Evolutionary conservation across 2,113 vertebrate species (phyloP), one percentile per base, ranked within the genome.

Genomic region (Podarcis muralis): DNA sequence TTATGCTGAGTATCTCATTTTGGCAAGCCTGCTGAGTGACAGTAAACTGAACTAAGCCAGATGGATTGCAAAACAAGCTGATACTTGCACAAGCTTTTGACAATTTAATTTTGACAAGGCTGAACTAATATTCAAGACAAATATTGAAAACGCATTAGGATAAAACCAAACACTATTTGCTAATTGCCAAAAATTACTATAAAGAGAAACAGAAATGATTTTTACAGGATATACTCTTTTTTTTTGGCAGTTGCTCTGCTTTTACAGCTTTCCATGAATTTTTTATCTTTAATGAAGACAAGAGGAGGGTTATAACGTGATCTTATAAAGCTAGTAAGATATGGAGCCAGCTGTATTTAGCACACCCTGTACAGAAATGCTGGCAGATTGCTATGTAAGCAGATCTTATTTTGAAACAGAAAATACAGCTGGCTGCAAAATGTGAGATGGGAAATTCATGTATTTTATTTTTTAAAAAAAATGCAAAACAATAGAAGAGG

Each of bases 381-480:
- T 75, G 71, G 43, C 2, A 48, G 32, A 48, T 78, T 89, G 79
- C 78, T 90, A 27, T 32, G 15, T 82, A 86, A 81, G 66, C 71
- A 68, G 43, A 3, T 84, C 12, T 71, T 89, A 86, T 84, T 91
- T 79, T 9, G 20, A 86, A 53, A 48, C 27, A 78, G 43, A 81
- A 48, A 86, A 78, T 81, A 40, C 4, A 62, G 89, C 68, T 92
- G 74, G 11, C 53, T 89, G 0, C 71, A 72, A 91, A 92, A 53
- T 35, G 4, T 92, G 72, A 65, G 80, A 27, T 90, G 82, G 16
- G 79, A 48, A 43, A 48, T 66, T 84, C 90, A 35, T 75, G 75
- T 40, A 85, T 6, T 83, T 90, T 82, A 88, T 85, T 89, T 83
- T 82, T 89, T 85, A 88, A 76, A 62, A 25, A 69, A 83, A 23